A percentile compares a stretch with the other conserved stretches of the same genome.
These are phyloP conservation scores for Sitodiplosis mosellana DNA, from an alignment of 1,140 invertebrate genomes.

Conservation along the genomic window DNA sequence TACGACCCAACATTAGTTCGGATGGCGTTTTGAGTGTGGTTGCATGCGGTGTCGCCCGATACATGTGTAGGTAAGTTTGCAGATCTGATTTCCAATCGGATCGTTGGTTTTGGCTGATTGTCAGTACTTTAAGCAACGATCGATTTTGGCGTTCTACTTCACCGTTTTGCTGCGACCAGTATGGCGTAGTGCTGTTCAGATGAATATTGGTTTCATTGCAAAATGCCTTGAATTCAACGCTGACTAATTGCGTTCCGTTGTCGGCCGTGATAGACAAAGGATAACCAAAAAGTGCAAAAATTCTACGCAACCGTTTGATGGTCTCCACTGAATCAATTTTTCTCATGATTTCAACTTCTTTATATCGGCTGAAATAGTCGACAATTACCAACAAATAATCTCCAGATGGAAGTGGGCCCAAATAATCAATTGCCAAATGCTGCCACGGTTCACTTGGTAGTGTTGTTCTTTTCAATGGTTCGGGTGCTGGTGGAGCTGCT, in stretches of 20 bases:
- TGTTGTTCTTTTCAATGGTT: conserved; percentile 11
- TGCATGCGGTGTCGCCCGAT: conserved; percentile 16
- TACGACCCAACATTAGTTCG: conserved; percentile 16
- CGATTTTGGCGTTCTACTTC: conserved; percentile 19
- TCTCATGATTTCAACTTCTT: conserved; percentile 9
- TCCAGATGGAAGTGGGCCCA: conserved; percentile 11
- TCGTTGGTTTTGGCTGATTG: conserved; percentile 6
- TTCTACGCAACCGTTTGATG: not conserved
- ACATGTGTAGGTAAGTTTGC: conserved; percentile 15
- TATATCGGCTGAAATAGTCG: conserved; percentile 10
- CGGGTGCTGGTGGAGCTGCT: conserved; percentile 9
- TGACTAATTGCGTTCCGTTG: conserved; percentile 13
- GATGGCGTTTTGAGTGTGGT: conserved; percentile 19
- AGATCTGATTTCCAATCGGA: conserved; percentile 9
- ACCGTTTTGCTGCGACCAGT: conserved; percentile 19
- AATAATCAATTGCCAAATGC: conserved; percentile 12
- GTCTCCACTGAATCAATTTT: conserved; percentile 8
- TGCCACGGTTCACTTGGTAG: conserved; percentile 12
- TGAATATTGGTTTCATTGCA: conserved; percentile 11
- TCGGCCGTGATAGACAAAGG: conserved; percentile 6
- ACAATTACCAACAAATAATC: conserved; percentile 12
- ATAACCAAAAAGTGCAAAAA: conserved; percentile 2
- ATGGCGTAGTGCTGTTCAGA: conserved; percentile 11
- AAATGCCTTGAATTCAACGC: conserved; percentile 10
- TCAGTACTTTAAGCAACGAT: conserved; percentile 13